phyloP scores from a whole-genome alignment of 35 echinoderm and acorn worm genomes.

The Apostichopus japonicus region DNA sequence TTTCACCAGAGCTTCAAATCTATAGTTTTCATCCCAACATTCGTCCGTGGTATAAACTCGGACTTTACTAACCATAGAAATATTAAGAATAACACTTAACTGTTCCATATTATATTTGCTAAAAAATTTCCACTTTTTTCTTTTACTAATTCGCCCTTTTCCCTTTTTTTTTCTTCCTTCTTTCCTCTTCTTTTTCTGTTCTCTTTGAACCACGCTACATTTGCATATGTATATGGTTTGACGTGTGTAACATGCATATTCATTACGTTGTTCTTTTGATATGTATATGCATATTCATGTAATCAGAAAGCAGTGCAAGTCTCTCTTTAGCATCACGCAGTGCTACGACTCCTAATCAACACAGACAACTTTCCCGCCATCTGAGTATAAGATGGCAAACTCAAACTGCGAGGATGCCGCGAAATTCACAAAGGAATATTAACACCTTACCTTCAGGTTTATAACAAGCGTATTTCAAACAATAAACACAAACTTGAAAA shows the following conservation, averaged over 20 bases:
- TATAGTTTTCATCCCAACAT: no score
- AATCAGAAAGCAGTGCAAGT: conserved; percentile 31
- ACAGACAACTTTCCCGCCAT: conserved; percentile 46
- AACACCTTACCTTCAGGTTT: conserved; percentile 39
- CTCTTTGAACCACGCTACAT: conserved; percentile 10
- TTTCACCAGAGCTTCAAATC: no score
- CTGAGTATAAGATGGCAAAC: conserved; percentile 42
- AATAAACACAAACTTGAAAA: background rate
- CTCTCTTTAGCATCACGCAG: conserved; percentile 8
- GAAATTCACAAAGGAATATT: background rate
- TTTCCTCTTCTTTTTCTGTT: background rate
- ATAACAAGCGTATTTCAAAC: background rate
- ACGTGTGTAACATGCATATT: background rate
- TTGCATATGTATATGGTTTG: conserved; percentile 14
- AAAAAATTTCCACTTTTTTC: no score
- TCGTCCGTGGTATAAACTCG: no score
- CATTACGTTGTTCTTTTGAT: no score
- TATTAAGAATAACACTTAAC: background rate
- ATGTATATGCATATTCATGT: conserved; percentile 24
- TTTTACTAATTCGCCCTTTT: background rate
- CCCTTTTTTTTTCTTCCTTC: background rate
- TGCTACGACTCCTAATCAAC: background rate
- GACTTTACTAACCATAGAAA: no score
- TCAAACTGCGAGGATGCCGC: background rate
- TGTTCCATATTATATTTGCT: no score